A percentile compares a stretch with the other conserved stretches of the same genome.
These are phyloP conservation scores for Panopea generosa DNA, from an alignment of 2,888 invertebrate genomes.

Conservation along the genomic window DNA sequence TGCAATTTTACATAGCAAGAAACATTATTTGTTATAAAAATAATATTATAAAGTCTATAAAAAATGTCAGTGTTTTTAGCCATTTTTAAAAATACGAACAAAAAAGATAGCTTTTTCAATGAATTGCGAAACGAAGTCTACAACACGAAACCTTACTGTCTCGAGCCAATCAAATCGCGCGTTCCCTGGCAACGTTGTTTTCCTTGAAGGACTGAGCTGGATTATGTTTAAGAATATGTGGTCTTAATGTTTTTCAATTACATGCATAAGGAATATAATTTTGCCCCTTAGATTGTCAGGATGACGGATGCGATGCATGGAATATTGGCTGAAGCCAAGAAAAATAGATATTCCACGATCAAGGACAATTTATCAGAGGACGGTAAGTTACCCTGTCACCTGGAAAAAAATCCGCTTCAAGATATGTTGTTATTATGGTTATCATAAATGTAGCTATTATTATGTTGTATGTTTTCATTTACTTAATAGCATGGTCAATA, in stretches of 20 bases:
- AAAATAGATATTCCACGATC: constrained; percentile 80
- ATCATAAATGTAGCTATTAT: too few relatives aligned
- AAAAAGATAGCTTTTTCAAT: too few relatives aligned
- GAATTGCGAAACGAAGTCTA: too few relatives aligned
- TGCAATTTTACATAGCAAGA: too few relatives aligned
- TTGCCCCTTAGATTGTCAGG: constrained; percentile 28
- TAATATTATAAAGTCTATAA: too few relatives aligned
- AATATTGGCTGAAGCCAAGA: constrained; percentile 81
- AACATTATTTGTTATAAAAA: too few relatives aligned
- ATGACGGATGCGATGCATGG: constrained; percentile 82
- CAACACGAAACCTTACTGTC: neutral
- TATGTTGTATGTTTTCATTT: too few relatives aligned
- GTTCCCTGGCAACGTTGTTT: constrained; percentile 76
- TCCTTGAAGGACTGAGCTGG: constrained; percentile 37
- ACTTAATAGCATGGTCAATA: too few relatives aligned
- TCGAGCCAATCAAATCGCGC: constrained; percentile 63
- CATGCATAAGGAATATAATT: neutral
- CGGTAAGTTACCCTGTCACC: constrained; percentile 77
- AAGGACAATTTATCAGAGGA: constrained; percentile 79
- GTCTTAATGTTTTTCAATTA: constrained; percentile 22
- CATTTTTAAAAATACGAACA: too few relatives aligned
- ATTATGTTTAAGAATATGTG: constrained; percentile 33
- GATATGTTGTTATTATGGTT: too few relatives aligned
- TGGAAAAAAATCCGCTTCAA: too few relatives aligned
- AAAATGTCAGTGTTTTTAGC: too few relatives aligned